Evolutionary conservation across 23 tunicate species (phyloP).

Genomic region (Ascidia mentula): DNA sequence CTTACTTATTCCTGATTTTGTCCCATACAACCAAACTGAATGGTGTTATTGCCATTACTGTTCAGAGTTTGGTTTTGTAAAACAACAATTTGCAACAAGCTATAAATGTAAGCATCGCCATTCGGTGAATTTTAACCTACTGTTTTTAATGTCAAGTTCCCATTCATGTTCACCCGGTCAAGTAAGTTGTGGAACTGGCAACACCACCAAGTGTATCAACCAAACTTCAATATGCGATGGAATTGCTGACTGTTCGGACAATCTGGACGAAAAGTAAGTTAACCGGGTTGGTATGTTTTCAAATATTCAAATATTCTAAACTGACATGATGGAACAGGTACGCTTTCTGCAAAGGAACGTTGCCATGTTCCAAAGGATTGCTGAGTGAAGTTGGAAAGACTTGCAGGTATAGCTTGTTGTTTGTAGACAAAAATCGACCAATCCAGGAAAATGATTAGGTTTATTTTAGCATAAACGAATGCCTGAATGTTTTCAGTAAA

Average conservation of each 20-base stretch:
- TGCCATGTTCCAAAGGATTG: not conserved
- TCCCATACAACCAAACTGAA: too few relatives aligned
- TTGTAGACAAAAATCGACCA: not conserved
- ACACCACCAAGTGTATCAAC: not conserved
- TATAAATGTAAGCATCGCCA: too few relatives aligned
- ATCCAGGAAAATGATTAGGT: not conserved
- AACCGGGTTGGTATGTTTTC: not conserved
- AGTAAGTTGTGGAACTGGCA: not conserved
- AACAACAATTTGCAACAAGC: too few relatives aligned
- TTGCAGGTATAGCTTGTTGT: not conserved
- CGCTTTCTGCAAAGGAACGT: not conserved
- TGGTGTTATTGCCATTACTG: too few relatives aligned
- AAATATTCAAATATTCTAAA: not conserved
- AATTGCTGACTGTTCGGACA: not conserved
- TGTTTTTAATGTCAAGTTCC: too few relatives aligned
- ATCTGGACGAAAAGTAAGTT: not conserved
- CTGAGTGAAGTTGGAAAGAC: not conserved
- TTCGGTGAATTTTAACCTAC: too few relatives aligned
- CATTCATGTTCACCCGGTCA: not conserved
- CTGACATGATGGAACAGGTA: not conserved
- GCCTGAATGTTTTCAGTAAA: too few relatives aligned
- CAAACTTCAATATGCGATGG: not conserved
- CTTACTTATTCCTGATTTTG: too few relatives aligned
- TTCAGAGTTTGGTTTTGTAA: too few relatives aligned
- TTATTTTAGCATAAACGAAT: too few relatives aligned